phyloP scores from a whole-genome alignment of 1,140 invertebrate species.

The Diploscapter pachys region DNA sequence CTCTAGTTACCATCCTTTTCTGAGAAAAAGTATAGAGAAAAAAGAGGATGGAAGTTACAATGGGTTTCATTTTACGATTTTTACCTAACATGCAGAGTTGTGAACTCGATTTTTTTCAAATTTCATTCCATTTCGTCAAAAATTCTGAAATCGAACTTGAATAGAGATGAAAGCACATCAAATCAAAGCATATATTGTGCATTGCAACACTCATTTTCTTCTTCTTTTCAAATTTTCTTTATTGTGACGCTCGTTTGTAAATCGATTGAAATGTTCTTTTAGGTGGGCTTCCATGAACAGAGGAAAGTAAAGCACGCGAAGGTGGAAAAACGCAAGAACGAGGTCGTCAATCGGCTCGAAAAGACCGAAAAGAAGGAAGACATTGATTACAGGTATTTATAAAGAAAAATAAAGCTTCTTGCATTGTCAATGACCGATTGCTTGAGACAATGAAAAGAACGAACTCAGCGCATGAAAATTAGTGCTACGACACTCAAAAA shows the following conservation, averaged over 20 bases:
- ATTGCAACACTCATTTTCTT: background rate
- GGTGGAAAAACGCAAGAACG: slow-evolving; percentile 83
- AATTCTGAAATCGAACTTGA: background rate
- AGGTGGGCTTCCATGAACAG: slow-evolving; percentile 84
- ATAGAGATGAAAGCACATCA: background rate
- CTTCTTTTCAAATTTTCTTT: too few species aligned
- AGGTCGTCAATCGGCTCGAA: slow-evolving; percentile 87
- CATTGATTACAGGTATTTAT: slow-evolving; percentile 70
- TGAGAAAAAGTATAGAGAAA: background rate
- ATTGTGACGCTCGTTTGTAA: background rate
- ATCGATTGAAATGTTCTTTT: background rate
- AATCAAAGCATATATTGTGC: background rate
- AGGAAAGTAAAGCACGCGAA: slow-evolving; percentile 71
- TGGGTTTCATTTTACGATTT: background rate
- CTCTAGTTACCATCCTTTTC: background rate
- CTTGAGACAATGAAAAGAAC: background rate
- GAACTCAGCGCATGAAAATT: too few species aligned
- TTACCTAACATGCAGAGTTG: background rate
- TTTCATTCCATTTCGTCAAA: background rate
- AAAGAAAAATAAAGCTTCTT: background rate
- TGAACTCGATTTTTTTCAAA: background rate
- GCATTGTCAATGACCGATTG: background rate
- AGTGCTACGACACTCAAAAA: too few species aligned
- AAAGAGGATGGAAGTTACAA: background rate
- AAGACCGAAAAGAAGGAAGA: slow-evolving; percentile 82